A percentile compares a stretch with the other conserved stretches of the same genome.
Evolutionary conservation across 2,797 vertebrate genomes (phyloP).

Genomic region (Simalia tracyae): DNA sequence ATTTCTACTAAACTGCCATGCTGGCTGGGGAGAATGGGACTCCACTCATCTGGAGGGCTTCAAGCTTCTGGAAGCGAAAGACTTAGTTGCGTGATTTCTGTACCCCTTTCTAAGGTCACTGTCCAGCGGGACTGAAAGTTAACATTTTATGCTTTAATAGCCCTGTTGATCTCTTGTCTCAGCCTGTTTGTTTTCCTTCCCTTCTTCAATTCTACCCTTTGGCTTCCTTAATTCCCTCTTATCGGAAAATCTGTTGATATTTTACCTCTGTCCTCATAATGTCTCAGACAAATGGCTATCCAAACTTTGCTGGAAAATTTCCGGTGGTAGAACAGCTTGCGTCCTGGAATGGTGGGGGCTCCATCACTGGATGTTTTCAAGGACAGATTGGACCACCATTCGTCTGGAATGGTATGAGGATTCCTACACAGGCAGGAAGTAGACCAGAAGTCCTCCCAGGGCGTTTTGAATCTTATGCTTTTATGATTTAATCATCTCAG

Average conservation of each 20-base stretch:
- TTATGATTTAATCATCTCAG: not conserved
- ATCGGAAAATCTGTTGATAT: not conserved
- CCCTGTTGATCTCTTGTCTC: no score
- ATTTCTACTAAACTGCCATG: not conserved
- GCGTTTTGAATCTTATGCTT: not conserved
- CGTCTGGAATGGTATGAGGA: not conserved
- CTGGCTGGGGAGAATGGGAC: not conserved
- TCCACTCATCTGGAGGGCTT: not conserved
- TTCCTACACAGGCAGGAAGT: not conserved
- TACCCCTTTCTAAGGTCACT: not conserved
- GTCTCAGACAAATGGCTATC: not conserved
- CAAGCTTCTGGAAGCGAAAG: not conserved
- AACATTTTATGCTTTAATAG: not conserved
- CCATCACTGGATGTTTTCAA: no score
- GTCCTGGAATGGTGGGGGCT: no score
- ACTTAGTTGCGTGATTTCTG: not conserved
- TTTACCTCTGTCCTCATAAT: not conserved
- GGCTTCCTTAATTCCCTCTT: not conserved
- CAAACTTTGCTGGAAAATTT: not conserved
- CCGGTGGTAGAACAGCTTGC: not conserved
- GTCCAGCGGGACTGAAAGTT: not conserved
- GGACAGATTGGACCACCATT: not conserved
- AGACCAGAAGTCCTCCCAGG: not conserved
- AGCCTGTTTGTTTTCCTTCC: not conserved
- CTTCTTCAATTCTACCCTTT: no score